Evolutionary conservation across 2,888 invertebrate genomes (phyloP).

Genomic region (Formica aserva): DNA sequence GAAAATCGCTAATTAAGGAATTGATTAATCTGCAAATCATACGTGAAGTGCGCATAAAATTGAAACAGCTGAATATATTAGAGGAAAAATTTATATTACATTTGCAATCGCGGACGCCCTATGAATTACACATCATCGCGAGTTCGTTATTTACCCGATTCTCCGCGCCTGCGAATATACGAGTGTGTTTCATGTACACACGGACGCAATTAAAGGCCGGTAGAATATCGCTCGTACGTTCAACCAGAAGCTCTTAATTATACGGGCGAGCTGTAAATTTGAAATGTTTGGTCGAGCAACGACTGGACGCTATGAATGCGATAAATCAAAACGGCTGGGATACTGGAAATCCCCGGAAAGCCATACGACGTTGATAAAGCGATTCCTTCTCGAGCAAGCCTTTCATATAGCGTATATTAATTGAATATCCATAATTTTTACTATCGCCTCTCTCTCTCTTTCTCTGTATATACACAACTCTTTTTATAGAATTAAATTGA

Average conservation of each 20-base stretch:
- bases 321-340: slow-evolving; percentile 22
- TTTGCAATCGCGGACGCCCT: background rate
- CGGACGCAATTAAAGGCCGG: slow-evolving; percentile 21
- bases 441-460: too few relatives aligned
- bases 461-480: background rate
- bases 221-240: slow-evolving; percentile 1
- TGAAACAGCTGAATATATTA: slow-evolving; percentile 4
- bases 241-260: slow-evolving; percentile 28
- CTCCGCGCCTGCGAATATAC: background rate
- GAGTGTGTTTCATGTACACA: slow-evolving; percentile 9
- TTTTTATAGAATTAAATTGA: slow-evolving; percentile 16
- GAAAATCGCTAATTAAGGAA: background rate
- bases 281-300: slow-evolving; percentile 25
- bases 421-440: slow-evolving; percentile 5
- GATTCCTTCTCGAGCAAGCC: background rate
- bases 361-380: background rate
- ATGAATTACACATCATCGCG: slow-evolving; percentile 16
- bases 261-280: background rate
- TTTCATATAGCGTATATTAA: background rate
- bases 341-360: background rate
- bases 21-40: slow-evolving; percentile 19
- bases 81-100: slow-evolving; percentile 18
- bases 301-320: background rate
- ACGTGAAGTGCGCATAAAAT: background rate
- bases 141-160: slow-evolving; percentile 32